Evolutionary conservation across 2,888 invertebrate species (phyloP).

Genomic region (Athalia circularis): DNA sequence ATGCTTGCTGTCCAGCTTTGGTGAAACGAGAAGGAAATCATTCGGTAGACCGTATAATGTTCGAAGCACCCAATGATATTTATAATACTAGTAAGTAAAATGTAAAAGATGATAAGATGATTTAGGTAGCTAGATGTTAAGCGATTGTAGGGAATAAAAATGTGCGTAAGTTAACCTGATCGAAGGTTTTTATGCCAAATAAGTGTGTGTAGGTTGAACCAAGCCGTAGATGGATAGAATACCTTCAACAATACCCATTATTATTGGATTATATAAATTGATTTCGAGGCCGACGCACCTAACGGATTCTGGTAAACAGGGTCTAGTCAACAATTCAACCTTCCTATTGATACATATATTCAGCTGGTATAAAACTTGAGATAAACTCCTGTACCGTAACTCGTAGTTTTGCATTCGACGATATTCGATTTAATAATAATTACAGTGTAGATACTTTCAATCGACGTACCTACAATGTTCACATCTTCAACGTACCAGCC

Average conservation of each 20-base stretch:
- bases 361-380: too few relatives aligned
- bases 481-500: neutral
- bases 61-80: conserved; percentile 25
- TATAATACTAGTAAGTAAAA: neutral
- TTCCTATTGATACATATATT: conserved; percentile 47
- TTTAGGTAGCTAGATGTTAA: conserved; percentile 37
- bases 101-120: neutral
- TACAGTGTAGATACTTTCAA: conserved; percentile 20
- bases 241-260: too few relatives aligned
- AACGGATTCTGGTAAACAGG: conserved; percentile 63
- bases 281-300: conserved; percentile 54
- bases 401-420: conserved; percentile 23
- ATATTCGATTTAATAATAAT: neutral
- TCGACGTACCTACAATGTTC: neutral
- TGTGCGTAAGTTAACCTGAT: conserved; percentile 59
- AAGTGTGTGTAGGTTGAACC: conserved; percentile 65
- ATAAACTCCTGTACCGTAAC: too few relatives aligned
- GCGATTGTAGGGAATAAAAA: neutral
- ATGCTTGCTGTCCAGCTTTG: neutral
- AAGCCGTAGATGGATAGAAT: conserved; percentile 33
- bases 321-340: conserved; percentile 62
- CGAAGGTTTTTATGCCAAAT: conserved; percentile 72
- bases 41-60: neutral
- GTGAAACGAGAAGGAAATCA: neutral
- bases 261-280: neutral